Conservation (phyloP, 2,797 vertebrate species). For the Selene dorsalis region DNA sequence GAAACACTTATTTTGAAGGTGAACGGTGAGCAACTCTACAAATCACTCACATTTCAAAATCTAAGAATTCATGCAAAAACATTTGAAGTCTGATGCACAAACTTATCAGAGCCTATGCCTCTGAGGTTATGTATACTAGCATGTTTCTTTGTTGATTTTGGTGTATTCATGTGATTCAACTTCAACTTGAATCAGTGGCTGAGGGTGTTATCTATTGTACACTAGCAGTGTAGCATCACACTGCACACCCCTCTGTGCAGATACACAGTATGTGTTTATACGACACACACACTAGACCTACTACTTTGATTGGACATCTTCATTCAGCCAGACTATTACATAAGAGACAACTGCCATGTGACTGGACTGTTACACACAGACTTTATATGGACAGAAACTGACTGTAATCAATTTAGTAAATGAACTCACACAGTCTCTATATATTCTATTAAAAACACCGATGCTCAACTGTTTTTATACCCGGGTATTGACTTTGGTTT, state of each 20-base stretch:
- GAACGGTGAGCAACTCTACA: no score
- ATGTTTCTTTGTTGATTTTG: background rate
- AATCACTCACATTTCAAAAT: no score
- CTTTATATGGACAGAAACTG: slow-evolving; percentile 17
- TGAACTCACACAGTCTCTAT: background rate
- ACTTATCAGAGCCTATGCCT: background rate
- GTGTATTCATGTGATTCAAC: background rate
- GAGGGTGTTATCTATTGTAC: background rate
- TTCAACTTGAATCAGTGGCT: no score
- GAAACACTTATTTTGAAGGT: background rate
- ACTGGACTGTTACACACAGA: background rate
- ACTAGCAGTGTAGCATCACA: slow-evolving; percentile 1
- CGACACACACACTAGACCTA: background rate
- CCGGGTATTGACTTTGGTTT: slow-evolving; percentile 4
- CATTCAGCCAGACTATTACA: background rate
- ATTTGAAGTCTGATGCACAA: background rate
- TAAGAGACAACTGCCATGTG: slow-evolving; percentile 14
- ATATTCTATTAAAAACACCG: background rate
- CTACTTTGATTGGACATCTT: slow-evolving; percentile 6
- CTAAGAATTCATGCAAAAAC: background rate
- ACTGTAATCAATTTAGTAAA: background rate
- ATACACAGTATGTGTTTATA: slow-evolving; percentile 7
- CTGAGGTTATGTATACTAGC: background rate
- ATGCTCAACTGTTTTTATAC: slow-evolving; percentile 23
- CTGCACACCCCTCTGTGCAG: background rate